A percentile compares a stretch with the other conserved stretches of the same genome.
Conservation (phyloP, 2,797 vertebrate genomes). For the Myotis vivesi region DNA sequence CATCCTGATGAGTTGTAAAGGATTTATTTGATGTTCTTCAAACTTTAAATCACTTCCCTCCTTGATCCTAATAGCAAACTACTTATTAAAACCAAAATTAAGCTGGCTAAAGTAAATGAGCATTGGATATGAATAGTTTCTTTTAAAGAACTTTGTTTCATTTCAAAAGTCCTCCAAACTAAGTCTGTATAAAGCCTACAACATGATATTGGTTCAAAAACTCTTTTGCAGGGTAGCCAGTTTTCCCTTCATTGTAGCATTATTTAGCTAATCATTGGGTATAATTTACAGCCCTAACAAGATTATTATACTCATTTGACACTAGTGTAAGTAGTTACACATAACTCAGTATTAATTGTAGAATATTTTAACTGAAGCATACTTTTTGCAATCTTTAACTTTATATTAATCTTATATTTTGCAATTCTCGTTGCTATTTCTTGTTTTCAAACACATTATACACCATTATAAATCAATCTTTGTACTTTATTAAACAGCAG, state of each 20-base stretch:
- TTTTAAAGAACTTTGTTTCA: conserved; percentile 47
- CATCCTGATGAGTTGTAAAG: neutral
- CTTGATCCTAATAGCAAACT: conserved; percentile 53
- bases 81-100: conserved; percentile 51
- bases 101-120: conserved; percentile 34
- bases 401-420: conserved; percentile 62
- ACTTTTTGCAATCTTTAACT: conserved; percentile 58
- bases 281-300: conserved; percentile 43
- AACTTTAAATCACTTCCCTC: conserved; percentile 19
- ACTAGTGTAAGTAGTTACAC: conserved; percentile 43
- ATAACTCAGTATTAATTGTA: conserved; percentile 78
- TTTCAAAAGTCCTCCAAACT: conserved; percentile 49
- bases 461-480: conserved; percentile 84
- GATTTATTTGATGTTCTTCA: conserved; percentile 31
- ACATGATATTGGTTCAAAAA: conserved; percentile 39
- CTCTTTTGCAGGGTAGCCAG: neutral
- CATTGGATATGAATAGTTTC: conserved; percentile 22
- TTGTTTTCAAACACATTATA: conserved; percentile 80
- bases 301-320: conserved; percentile 63
- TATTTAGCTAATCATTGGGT: conserved; percentile 52
- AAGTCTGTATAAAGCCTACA: neutral
- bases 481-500: conserved; percentile 83
- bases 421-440: conserved; percentile 73
- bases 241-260: neutral
- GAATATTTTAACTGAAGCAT: conserved; percentile 70